A percentile compares a stretch with the other conserved stretches of the same genome.
phyloP scores from a whole-genome alignment of 2,113 vertebrate species.

The Brachypteracias leptosomus region DNA sequence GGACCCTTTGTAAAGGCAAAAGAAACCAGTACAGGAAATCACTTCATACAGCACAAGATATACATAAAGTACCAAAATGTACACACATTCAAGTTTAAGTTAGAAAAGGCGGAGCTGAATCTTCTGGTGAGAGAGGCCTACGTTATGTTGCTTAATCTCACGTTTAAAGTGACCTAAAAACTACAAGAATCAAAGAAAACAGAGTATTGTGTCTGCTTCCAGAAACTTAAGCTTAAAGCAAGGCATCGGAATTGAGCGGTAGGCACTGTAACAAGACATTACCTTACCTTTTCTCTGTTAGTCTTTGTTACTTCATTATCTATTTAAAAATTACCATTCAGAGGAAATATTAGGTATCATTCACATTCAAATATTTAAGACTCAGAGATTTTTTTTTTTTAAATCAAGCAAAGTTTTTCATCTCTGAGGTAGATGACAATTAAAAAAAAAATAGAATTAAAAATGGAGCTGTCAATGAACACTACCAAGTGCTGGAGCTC shows the following conservation, averaged over 20 bases:
- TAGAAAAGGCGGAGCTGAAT: not conserved
- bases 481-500: constrained; percentile 19
- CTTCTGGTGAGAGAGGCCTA: constrained; percentile 40
- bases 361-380: constrained; percentile 54
- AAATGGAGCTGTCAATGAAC: not conserved
- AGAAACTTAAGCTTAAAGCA: constrained; percentile 27
- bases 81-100: constrained; percentile 37
- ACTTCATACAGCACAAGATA: constrained; percentile 57
- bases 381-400: constrained; percentile 23
- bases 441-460: not conserved
- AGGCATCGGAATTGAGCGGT: constrained; percentile 18
- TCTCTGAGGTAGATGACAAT: constrained; percentile 47
- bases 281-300: constrained; percentile 29
- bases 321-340: constrained; percentile 58
- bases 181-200: constrained; percentile 37
- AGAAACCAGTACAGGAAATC: constrained; percentile 39
- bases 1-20: constrained; percentile 32
- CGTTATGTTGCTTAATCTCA: constrained; percentile 24
- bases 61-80: constrained; percentile 41
- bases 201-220: constrained; percentile 30
- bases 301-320: constrained; percentile 48
- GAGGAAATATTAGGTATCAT: not conserved
- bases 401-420: constrained; percentile 19
- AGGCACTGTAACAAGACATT: constrained; percentile 5
- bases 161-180: constrained; percentile 58